Conservation (phyloP, 1,140 invertebrate genomes). For the Vanessa atalanta region DNA sequence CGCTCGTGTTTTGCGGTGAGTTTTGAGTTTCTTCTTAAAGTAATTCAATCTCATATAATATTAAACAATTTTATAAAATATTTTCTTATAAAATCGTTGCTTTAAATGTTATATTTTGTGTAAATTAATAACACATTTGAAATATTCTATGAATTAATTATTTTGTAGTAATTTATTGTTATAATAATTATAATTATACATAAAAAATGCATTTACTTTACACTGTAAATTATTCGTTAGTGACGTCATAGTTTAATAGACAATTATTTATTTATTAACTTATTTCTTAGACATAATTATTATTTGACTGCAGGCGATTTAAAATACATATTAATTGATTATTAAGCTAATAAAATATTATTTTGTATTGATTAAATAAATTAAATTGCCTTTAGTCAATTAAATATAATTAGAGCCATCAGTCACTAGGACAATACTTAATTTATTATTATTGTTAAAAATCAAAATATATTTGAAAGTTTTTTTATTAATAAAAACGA, state of each 20-base stretch:
- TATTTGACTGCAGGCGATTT: conserved; percentile 11
- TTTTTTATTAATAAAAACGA: background rate
- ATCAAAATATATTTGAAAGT: conserved; percentile 2
- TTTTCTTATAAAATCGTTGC: no score
- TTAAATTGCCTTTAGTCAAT: conserved; percentile 15
- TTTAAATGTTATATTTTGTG: no score
- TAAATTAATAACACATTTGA: background rate
- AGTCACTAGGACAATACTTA: conserved; percentile 32
- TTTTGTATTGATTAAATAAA: background rate
- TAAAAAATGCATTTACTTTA: conserved; percentile 6
- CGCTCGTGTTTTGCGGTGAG: no score
- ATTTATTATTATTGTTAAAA: conserved; percentile 30
- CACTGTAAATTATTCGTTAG: background rate
- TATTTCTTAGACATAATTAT: conserved; percentile 2
- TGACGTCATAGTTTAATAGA: background rate
- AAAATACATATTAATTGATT: background rate
- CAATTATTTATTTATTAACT: conserved; percentile 12
- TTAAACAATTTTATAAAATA: no score
- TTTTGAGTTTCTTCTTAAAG: no score
- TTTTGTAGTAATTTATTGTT: background rate
- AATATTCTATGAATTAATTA: background rate
- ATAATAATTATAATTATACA: background rate
- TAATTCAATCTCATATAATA: no score
- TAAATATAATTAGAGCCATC: conserved; percentile 15
- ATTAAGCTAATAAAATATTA: background rate